Percentiles rank a stretch among this genome's conserved stretches.
phyloP scores from a whole-genome alignment of 2,797 vertebrate genomes.

The Masticophis lateralis region DNA sequence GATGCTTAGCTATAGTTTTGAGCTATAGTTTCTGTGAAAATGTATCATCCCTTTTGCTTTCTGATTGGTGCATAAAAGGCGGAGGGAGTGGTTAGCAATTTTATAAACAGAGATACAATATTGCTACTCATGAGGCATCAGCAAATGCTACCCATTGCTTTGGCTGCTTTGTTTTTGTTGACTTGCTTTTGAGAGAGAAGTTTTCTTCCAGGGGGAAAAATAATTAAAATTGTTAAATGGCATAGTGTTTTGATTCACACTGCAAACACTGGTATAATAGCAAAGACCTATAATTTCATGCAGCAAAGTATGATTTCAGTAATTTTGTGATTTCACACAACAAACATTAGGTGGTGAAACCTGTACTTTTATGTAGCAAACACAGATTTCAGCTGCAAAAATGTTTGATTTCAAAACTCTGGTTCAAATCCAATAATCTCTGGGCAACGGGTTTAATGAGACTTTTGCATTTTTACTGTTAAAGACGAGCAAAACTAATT shows the following conservation, averaged over 20 bases:
- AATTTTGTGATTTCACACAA: neutral
- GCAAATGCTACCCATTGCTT: neutral
- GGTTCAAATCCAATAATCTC: neutral
- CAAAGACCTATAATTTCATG: neutral
- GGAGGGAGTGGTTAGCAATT: neutral
- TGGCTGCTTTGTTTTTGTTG: neutral
- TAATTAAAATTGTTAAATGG: neutral
- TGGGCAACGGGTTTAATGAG: neutral
- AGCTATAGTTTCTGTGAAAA: neutral
- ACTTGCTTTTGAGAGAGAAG: neutral
- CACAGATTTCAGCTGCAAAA: neutral
- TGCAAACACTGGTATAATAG: neutral
- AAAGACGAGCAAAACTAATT: neutral
- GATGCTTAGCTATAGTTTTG: neutral
- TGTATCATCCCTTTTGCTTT: neutral
- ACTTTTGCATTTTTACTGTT: neutral
- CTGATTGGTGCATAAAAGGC: neutral
- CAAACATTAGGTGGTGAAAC: neutral
- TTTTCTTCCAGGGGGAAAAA: neutral
- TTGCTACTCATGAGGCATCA: neutral
- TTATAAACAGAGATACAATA: neutral
- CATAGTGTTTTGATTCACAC: neutral
- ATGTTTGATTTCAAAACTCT: neutral
- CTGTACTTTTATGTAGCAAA: neutral
- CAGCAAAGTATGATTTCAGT: neutral